Evolutionary conservation across 1,140 invertebrate species (phyloP), one percentile per base, ranked within the genome.

Genomic region (Popillia japonica): DNA sequence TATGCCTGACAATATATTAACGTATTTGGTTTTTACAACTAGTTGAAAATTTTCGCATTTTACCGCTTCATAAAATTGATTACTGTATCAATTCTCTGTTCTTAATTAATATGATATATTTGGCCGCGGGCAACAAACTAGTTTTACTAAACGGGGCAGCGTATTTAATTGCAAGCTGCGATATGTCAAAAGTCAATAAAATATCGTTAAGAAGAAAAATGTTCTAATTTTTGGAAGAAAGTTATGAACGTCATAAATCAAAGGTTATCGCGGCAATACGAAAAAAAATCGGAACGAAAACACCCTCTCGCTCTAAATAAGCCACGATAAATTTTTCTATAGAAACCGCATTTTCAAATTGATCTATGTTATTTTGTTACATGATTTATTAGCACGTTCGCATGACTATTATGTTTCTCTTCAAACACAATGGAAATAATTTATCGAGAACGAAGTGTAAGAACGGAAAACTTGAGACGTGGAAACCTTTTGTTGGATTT

Each of bases 351-450:
- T 72, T 72, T 72, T 40, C 64, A 22, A 72, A 27, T 22, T 72
- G 64, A 72, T 72, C 23, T 40, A 72, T 72, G 22, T 72, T 72
- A 72, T 72, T 72, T 11, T 40, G 22, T 27, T 34, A 72, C 64
- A 72, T 72, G 64, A 72, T 72, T 72, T 72, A 72, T 72, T 72
- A 72, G 22, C 64, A 72, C 64, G 64, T 72, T 72, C 64, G 64
- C 64, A 72, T 34, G 64, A 72, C 64, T 40, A 72, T 72, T 72
- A 72, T 72, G 64, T 72, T 72, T 72, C 34, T 72, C 34, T 72
- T 72, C 48, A 55, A 55, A 55, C 14, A 55, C 48, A 55, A 55
- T 55, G 48, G 48, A 55, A 55, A 55, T 55, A 55, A 55, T 55
- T 55, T 55, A 55, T 55, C 48, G 48, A 55, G n/a, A 14, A 2